Conservation (phyloP, 2,113 vertebrate species). For the Scartelaos histophorus region DNA sequence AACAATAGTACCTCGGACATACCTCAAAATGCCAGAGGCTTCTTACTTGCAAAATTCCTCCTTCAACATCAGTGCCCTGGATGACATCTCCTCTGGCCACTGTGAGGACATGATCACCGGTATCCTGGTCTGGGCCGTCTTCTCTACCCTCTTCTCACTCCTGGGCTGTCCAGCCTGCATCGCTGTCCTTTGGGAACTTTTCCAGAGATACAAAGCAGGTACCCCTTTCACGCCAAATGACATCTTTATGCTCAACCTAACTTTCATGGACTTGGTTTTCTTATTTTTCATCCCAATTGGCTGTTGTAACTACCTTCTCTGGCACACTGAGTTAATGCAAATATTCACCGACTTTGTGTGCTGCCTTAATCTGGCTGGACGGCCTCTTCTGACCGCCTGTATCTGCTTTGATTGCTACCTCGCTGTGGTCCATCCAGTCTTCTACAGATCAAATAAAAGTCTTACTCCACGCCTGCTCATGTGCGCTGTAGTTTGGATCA, state of each 20-base stretch:
- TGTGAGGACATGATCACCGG: slow-evolving; percentile 21
- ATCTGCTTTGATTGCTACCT: slow-evolving; percentile 55
- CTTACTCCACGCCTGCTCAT: slow-evolving; percentile 13
- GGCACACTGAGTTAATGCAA: not conserved
- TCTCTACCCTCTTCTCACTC: slow-evolving; percentile 16
- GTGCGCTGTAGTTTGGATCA: slow-evolving; percentile 19
- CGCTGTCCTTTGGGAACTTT: slow-evolving; percentile 24
- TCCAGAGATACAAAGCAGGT: slow-evolving; percentile 26
- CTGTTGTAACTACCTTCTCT: slow-evolving; percentile 29
- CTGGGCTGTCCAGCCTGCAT: slow-evolving; percentile 32
- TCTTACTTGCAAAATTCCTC: slow-evolving; percentile 17
- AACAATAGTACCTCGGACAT: not conserved
- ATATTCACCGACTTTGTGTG: slow-evolving; percentile 15
- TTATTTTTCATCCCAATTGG: slow-evolving; percentile 21
- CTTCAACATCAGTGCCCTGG: not conserved
- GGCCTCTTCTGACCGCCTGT: slow-evolving; percentile 38
- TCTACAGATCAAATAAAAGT: slow-evolving; percentile 33
- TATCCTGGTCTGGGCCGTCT: slow-evolving; percentile 23
- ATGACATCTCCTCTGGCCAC: not conserved
- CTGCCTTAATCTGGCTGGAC: slow-evolving; percentile 30
- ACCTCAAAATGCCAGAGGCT: slow-evolving; percentile 14
- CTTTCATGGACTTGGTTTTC: slow-evolving; percentile 42
- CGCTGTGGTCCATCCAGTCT: slow-evolving; percentile 47
- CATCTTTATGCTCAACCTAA: slow-evolving; percentile 52
- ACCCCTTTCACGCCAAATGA: slow-evolving; percentile 18